Percentiles rank a stretch among this genome's conserved stretches.
Evolutionary conservation across 2,888 invertebrate species (phyloP).

Genomic region (Trissoscelio sp.): DNA sequence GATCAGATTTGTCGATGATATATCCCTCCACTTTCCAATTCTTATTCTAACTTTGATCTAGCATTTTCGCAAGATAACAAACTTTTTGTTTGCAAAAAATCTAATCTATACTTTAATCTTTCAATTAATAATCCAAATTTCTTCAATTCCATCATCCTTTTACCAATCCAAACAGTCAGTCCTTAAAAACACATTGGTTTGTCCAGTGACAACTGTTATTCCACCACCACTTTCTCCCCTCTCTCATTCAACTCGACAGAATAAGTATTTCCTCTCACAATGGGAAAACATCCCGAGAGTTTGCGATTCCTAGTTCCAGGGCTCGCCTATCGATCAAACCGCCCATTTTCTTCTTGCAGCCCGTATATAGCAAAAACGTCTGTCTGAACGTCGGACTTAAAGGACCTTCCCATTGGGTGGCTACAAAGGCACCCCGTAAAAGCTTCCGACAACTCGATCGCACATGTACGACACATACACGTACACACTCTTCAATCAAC

Average conservation of each 20-base stretch:
- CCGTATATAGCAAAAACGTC: slow-evolving; percentile 21
- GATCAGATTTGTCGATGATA: not conserved
- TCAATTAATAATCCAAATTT: slow-evolving; percentile 9
- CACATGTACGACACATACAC: slow-evolving; percentile 19
- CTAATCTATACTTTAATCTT: too few species aligned
- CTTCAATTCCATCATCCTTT: slow-evolving; percentile 21
- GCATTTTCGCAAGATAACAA: too few species aligned
- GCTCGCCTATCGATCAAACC: slow-evolving; percentile 57
- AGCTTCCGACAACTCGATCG: slow-evolving; percentile 54
- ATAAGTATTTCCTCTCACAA: slow-evolving; percentile 39
- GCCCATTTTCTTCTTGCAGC: slow-evolving; percentile 28
- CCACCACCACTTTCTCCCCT: slow-evolving; percentile 5
- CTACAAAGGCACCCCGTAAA: slow-evolving; percentile 45
- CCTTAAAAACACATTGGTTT: slow-evolving; percentile 50
- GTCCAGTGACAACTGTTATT: slow-evolving; percentile 37
- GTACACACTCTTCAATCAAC: slow-evolving; percentile 33
- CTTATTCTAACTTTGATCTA: too few species aligned
- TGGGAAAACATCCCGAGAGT: slow-evolving; percentile 35
- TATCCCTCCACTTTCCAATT: too few species aligned
- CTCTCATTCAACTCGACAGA: slow-evolving; percentile 25
- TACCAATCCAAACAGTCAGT: slow-evolving; percentile 24
- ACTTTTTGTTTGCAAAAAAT: too few species aligned
- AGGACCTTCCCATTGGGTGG: slow-evolving; percentile 40
- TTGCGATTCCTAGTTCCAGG: slow-evolving; percentile 26
- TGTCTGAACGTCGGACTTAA: slow-evolving; percentile 28